phyloP scores from a whole-genome alignment of 2,113 vertebrate genomes.

The mouse (Mus musculus) region DNA sequence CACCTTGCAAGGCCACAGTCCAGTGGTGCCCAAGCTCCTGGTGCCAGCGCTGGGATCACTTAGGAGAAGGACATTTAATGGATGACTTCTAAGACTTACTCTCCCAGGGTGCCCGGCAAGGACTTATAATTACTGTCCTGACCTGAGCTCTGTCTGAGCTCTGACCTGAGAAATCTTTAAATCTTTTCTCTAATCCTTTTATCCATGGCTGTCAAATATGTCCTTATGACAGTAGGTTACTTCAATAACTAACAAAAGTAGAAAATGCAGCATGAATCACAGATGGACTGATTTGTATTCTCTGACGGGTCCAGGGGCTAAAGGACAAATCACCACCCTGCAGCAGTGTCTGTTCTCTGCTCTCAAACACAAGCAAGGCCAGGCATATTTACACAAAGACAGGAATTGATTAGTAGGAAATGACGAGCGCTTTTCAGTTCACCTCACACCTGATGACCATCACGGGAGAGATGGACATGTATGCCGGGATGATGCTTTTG shows the following conservation, averaged over 20 bases:
- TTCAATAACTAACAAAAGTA: constrained; percentile 42
- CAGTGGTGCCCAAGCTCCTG: background rate
- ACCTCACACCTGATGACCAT: background rate
- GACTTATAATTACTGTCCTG: background rate
- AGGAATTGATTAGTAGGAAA: background rate
- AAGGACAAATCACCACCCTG: background rate
- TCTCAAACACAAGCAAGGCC: background rate
- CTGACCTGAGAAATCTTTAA: constrained; percentile 44
- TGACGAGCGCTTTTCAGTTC: background rate
- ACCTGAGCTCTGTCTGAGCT: background rate
- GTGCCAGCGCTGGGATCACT: background rate
- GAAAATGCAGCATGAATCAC: background rate
- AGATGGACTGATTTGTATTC: background rate
- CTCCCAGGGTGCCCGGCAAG: background rate
- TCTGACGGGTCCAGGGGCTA: background rate
- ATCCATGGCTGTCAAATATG: background rate
- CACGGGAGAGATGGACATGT: background rate
- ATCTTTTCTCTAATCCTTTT: constrained; percentile 35
- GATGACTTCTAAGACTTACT: constrained; percentile 16
- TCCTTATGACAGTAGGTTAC: background rate
- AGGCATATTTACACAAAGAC: background rate
- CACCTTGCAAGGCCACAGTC: background rate
- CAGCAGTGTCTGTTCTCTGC: background rate
- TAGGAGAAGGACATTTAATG: background rate
- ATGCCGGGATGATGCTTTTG: background rate